Evolutionary conservation across 2,888 invertebrate genomes (phyloP), one percentile per base, ranked within the genome.

Genomic region (Lypha dubia): DNA sequence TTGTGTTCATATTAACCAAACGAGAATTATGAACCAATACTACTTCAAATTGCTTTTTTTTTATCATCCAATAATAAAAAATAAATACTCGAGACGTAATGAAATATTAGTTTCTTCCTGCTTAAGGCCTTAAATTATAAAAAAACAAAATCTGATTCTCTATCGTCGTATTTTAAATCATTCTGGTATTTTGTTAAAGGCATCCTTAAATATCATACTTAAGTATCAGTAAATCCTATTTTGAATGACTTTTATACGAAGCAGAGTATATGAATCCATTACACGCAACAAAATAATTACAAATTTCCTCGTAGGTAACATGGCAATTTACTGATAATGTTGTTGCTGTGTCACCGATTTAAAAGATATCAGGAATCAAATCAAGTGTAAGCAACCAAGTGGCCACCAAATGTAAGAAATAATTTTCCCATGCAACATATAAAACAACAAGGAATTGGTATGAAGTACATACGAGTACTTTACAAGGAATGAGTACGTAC

Each of bases 291-390:
- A 46, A 41, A 28, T 75, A 76, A 82, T 70, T 76, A 58, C 70
- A 28, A 76, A 49, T 81, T 70, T 75, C 56, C 68, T 70, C 56
- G n/a, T 51, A 41, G 24, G 7, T 44, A 56, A 41, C 62, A 82
- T 17, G 76, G 53, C 74, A 84, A 80, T 80, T 85, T 70, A 77
- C 76, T 81, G 73, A 81, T 73, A 83, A 84, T 75, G 51, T 53
- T 76, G 76, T 46, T 79, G 79, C 32, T 67, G 58, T 68, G 63
- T 41, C 70, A 76, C 24, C 68, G 87, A 88, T 84, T 86, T 41
- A 17, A 53, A 11, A 70, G 70, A 81, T 75, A 70, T 46, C n/a
- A n/a, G 41, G 70, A 46, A 63, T 76, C 63, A 70, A 65, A 70
- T 63, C 68, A 74, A 68, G 20, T 49, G n/a, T n/a, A n/a, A n/a